Evolutionary conservation across 2,797 vertebrate species (phyloP), one percentile per base, ranked within the genome.

Genomic region (Megaceryle alcyon): DNA sequence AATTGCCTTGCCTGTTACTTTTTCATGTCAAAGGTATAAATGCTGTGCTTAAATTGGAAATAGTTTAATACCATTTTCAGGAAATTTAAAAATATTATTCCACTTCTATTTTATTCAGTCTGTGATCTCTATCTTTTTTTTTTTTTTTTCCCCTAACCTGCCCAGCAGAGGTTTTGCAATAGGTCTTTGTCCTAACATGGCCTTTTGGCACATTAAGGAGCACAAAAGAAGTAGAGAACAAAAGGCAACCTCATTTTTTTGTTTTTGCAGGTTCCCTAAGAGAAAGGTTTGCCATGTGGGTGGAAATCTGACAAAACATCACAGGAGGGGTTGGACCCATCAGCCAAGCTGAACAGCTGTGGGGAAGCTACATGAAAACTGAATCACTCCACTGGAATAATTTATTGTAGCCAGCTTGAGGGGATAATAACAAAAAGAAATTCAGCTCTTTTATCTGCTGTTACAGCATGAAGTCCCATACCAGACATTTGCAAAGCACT

Each of bases 291-390:
- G 54, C 71, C 79, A 60, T 93, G 81, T 93, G 91, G 31, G 90
- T 73, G 61, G 76, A 95, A 97, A 94, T 76, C 57, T 91, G 81
- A 83, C 92, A 86, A 68, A 95, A 88, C 64, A 90, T 57, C 64
- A 68, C 91, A 91, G 68, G 79, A 97, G 81, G 84, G 49, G 66
- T 31, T 91, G 66, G 37, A 28, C 17, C 57, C 82, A 78, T 90
- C 79, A 91, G 83, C 81, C 86, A 88, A 96, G 59, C 60, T 0
- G 11, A 96, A 82, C 89, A 94, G 86, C 97, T 97, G 93, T 6
- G 2, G 44, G 83, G 83, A 94, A 92, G 56, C 66, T 90, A 69
- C 69, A 88, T 66, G 84, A 92, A 95, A 94, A 89, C 54, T 1
- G 0, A 94, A 59, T 54, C 91, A 76, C 72, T 91, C 41, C 66